Evolutionary conservation across 2,797 vertebrate genomes (phyloP).

Genomic region (Margarornis squamiger): DNA sequence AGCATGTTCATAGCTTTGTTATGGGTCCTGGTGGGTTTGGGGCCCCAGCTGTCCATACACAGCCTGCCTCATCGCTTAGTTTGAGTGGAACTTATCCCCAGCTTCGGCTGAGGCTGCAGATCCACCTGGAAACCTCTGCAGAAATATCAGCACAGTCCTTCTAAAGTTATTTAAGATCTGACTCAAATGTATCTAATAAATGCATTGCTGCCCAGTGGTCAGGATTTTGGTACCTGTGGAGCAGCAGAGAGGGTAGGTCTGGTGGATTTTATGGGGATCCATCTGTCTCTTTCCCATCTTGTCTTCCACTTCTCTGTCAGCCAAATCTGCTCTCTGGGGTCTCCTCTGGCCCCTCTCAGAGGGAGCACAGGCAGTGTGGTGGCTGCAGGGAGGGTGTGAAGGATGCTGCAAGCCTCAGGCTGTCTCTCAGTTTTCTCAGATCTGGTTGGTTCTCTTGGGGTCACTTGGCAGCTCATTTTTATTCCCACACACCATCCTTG

Average conservation of each 20-base stretch:
- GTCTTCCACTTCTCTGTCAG: not conserved
- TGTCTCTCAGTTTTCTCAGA: not conserved
- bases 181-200: not conserved
- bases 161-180: not conserved
- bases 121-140: not conserved
- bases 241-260: not conserved
- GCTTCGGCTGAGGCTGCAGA: not conserved
- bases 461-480: not conserved
- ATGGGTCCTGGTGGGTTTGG: not conserved
- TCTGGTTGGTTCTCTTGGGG: accelerated
- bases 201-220: not conserved
- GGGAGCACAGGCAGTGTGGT: not conserved
- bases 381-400: not conserved
- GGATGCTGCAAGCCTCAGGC: not conserved
- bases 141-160: not conserved
- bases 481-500: not conserved
- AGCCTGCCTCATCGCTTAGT: not conserved
- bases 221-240: not conserved
- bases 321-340: accelerated
- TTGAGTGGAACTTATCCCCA: not conserved
- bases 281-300: not conserved
- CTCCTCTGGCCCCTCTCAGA: not conserved
- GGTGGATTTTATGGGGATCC: not conserved
- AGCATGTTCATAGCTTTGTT: not conserved
- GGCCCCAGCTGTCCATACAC: not conserved